Base-by-base conservation (phyloP, 1,140 invertebrate genomes). In the Trachymyrmex septentrionalis region DNA sequence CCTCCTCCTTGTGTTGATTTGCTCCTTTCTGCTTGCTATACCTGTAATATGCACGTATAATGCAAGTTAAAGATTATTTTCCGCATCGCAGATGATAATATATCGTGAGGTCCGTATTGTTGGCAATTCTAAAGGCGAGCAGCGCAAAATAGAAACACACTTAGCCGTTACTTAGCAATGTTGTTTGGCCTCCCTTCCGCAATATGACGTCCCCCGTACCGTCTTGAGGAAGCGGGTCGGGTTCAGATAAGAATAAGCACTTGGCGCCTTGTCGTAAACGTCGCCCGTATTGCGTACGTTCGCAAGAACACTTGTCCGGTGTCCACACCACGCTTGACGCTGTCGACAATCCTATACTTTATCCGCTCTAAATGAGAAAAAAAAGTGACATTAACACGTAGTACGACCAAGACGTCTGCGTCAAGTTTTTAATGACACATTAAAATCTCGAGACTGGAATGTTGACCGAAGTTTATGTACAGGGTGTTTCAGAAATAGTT, bases 201-300 rank as follows among this genome's bases (percentile, higher is more conserved):
- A 61, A 84, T 61, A 72, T 61, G 38, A 75, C 50, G 80, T 84
- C 80, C 69, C 69, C 9, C 69, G 69, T 84, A 84, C 80, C 50
- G 69, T 84, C 38, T 84, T 63, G 69, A 84, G 27, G 69, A 84
- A 84, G 69, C 80, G 55, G 69, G 80, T 75, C 69, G 80, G 80
- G 69, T 84, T 84, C 80, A 84, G 80, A 84, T 84, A 84, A 84
- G 80, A 84, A 84, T 84, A 84, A 84, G 80, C 69, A 84, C 80
- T 84, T 84, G 80, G 80, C 80, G 80, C 80, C 80, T 84, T 21
- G 69, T 84, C 80, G 69, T 84, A 84, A 84, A 84, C 80, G 80
- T 84, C 80, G 55, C 75, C 69, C 38, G 57, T 48, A 75, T 34
- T 73, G 80, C 80, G 57, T 48, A 50, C 69, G 55, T 75, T 61